Evolutionary conservation across 2,797 vertebrate genomes (phyloP).

Genomic region (Picus viridis): DNA sequence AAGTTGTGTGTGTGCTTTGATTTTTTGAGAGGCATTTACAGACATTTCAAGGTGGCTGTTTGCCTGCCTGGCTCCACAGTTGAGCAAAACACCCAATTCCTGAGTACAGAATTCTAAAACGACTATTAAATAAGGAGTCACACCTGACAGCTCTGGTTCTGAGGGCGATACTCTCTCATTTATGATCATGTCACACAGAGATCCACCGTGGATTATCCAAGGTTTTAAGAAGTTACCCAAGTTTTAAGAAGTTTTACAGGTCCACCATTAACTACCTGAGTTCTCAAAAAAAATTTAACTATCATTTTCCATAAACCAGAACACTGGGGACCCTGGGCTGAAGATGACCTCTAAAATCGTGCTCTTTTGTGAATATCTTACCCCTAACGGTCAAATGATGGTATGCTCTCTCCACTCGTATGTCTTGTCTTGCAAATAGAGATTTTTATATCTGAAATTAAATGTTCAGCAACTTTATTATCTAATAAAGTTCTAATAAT

Average conservation of each 20-base stretch:
- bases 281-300: neutral
- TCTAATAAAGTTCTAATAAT: neutral
- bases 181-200: rapidly evolving
- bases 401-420: neutral
- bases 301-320: neutral
- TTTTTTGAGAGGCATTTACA: neutral
- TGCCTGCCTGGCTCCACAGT: neutral
- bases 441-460: neutral
- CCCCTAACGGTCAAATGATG: neutral
- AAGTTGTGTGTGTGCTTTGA: neutral
- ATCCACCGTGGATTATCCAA: rapidly evolving
- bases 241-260: neutral
- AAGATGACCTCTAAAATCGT: neutral
- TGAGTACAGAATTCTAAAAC: neutral
- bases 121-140: neutral
- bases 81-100: neutral
- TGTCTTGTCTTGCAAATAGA: rapidly evolving
- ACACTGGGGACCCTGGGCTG: neutral
- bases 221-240: neutral
- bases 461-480: neutral
- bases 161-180: neutral
- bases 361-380: neutral
- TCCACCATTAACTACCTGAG: rapidly evolving
- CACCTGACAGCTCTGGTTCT: neutral
- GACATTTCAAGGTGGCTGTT: neutral